phyloP scores from a whole-genome alignment of 2,797 vertebrate species.

The Lagocephalus sceleratus region DNA sequence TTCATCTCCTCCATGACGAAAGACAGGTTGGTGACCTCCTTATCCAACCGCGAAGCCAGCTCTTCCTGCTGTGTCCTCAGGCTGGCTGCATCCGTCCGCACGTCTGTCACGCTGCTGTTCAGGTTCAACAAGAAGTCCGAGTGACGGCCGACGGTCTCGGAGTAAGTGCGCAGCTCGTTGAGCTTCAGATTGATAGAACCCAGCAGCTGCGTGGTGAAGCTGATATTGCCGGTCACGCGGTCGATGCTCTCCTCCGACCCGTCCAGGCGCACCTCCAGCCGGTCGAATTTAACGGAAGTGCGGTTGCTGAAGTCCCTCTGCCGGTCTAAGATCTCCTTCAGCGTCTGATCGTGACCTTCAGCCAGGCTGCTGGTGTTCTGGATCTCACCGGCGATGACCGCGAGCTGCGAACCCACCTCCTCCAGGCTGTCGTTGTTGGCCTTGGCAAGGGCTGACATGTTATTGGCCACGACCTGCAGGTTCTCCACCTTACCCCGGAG shows the following conservation, averaged over 20 bases:
- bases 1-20: conserved; percentile 98
- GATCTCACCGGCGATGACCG: conserved; percentile 80
- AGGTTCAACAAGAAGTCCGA: conserved; percentile 85
- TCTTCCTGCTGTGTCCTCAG: conserved; percentile 88
- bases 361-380: conserved; percentile 86
- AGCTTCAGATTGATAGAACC: conserved; percentile 88
- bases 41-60: conserved; percentile 86
- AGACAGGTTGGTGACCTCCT: conserved; percentile 89
- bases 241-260: conserved; percentile 85
- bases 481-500: conserved; percentile 86
- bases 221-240: conserved; percentile 90
- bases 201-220: conserved; percentile 90
- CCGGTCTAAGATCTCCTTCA: conserved; percentile 86
- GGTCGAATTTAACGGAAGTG: conserved; percentile 82
- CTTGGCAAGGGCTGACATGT: conserved; percentile 84
- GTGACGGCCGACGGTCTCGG: conserved; percentile 86
- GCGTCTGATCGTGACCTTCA: conserved; percentile 84
- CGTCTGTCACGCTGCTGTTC: conserved; percentile 83
- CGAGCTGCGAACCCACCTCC: conserved; percentile 86
- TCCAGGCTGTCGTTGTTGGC: conserved; percentile 89
- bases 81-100: conserved; percentile 78
- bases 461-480: conserved; percentile 82
- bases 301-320: conserved; percentile 86
- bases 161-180: conserved; percentile 87
- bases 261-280: conserved; percentile 85